Percentiles rank a stretch among this genome's conserved stretches.
Conservation (phyloP, 2,797 vertebrate genomes). For the Tinamus major region DNA sequence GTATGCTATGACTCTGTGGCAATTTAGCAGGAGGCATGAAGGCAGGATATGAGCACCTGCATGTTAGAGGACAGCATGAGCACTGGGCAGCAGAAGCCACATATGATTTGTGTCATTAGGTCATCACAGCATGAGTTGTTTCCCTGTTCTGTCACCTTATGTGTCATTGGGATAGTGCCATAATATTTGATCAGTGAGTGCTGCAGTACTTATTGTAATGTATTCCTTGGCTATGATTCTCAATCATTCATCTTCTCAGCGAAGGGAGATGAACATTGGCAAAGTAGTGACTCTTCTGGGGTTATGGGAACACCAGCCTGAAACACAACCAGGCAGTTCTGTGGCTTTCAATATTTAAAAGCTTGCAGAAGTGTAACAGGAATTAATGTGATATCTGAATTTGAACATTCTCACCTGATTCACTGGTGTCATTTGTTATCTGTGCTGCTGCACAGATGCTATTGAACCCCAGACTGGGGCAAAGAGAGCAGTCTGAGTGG, state of each 20-base stretch:
- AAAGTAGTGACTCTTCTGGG: background rate
- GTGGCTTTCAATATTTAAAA: background rate
- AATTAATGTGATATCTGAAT: background rate
- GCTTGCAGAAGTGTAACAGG: background rate
- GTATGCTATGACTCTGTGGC: background rate
- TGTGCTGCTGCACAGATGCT: background rate
- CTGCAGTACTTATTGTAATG: background rate
- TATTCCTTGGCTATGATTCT: background rate
- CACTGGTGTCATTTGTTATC: background rate
- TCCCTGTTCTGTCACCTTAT: background rate
- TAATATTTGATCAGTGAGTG: background rate
- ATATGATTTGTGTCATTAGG: background rate
- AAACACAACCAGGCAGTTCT: background rate
- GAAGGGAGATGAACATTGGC: background rate
- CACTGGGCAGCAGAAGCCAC: slow-evolving; percentile 16
- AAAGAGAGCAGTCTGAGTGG: background rate
- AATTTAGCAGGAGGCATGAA: background rate
- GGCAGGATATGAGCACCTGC: background rate
- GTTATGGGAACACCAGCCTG: background rate
- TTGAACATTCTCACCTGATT: background rate
- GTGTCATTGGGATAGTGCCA: background rate
- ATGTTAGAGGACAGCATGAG: background rate
- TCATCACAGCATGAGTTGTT: background rate
- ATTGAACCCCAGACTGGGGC: background rate
- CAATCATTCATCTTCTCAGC: background rate